Percentiles rank a stretch among this genome's conserved stretches.
These are phyloP conservation scores for Oncorhynchus kisutch DNA, from an alignment of 2,113 vertebrate species.

Conservation along the genomic window DNA sequence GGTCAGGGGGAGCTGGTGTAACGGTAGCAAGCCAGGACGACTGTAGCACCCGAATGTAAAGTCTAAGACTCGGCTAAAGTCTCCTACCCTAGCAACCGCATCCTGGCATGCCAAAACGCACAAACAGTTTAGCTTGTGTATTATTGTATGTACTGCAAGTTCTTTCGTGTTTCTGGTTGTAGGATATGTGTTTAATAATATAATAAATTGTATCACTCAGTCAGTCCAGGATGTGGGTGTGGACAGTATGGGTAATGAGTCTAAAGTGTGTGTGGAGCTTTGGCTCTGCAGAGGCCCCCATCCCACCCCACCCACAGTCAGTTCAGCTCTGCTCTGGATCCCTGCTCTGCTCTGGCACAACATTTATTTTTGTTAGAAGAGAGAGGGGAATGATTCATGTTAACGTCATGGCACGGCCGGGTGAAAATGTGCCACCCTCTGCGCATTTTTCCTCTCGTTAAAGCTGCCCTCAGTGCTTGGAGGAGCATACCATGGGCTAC, in stretches of 20 bases:
- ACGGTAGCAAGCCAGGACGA: background rate
- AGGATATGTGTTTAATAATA: too few species aligned
- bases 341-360: slow-evolving; percentile 45
- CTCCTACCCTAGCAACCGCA: background rate
- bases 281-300: slow-evolving; percentile 26
- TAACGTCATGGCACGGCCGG: slow-evolving; percentile 52
- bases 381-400: slow-evolving; percentile 60
- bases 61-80: background rate
- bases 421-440: slow-evolving; percentile 51
- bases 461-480: slow-evolving; percentile 60
- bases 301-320: slow-evolving; percentile 11
- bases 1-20: slow-evolving; percentile 34
- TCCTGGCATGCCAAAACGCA: too few species aligned
- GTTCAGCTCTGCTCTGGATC: slow-evolving; percentile 18
- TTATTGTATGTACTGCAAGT: too few species aligned
- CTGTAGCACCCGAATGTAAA: background rate
- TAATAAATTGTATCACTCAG: too few species aligned
- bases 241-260: background rate
- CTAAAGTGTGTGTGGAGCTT: slow-evolving; percentile 11
- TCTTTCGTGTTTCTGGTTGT: too few species aligned
- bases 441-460: slow-evolving; percentile 67
- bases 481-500: slow-evolving; percentile 51
- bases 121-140: too few species aligned
- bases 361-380: slow-evolving; percentile 61
- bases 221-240: background rate